A percentile compares a stretch with the other conserved stretches of the same genome.
Evolutionary conservation across 1,140 invertebrate genomes (phyloP).

Genomic region (Nixonia krombeini): DNA sequence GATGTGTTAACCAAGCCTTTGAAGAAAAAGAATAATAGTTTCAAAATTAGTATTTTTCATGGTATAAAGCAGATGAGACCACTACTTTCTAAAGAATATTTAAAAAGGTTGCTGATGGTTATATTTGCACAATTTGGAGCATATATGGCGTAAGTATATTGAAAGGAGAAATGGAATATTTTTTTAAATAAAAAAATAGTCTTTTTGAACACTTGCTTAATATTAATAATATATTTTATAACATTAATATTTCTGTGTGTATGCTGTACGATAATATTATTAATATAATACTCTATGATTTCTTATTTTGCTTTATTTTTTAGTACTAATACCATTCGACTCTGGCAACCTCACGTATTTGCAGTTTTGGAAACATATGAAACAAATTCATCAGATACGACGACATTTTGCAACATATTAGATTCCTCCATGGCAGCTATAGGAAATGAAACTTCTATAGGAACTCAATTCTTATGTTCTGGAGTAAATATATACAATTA

Average conservation of each 20-base stretch:
- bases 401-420: constrained; percentile 59
- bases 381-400: background rate
- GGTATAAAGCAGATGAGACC: constrained; percentile 69
- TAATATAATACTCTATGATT: constrained; percentile 44
- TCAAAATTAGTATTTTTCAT: constrained; percentile 20
- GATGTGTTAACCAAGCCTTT: no score
- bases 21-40: constrained; percentile 3
- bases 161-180: no score
- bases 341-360: constrained; percentile 77
- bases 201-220: background rate
- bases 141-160: constrained; percentile 72
- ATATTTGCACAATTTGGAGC: constrained; percentile 65
- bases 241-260: constrained; percentile 12
- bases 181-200: background rate
- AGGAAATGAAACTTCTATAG: background rate
- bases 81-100: constrained; percentile 63
- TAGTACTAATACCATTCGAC: constrained; percentile 68
- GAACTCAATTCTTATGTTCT: background rate
- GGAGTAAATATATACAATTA: constrained; percentile 32
- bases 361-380: constrained; percentile 68
- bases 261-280: no score
- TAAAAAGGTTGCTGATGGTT: constrained; percentile 63
- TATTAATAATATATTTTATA: constrained; percentile 57
- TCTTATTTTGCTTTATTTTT: constrained; percentile 61
- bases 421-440: constrained; percentile 34